Base-by-base conservation (phyloP, 2,797 vertebrate genomes). In the Pangasius sanitwongsei region DNA sequence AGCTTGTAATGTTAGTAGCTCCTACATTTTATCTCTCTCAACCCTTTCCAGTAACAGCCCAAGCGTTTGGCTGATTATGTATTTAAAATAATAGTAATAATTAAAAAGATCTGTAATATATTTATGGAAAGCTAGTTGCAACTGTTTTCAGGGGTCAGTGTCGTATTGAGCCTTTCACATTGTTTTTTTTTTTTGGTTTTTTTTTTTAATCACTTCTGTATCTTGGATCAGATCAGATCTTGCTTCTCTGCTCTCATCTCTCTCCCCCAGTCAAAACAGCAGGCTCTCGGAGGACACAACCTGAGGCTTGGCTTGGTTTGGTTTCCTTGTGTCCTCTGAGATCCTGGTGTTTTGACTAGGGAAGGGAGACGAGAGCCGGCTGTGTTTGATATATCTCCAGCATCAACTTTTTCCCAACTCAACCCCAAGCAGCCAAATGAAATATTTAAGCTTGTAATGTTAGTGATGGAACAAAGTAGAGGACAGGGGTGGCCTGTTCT, bases 301-400 rank as follows among this genome's bases (percentile, higher is more conserved):
- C 83, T 69, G 83, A 8, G 77, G 80, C 89, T 87, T 53, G 53
- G 75, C 81, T 90, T 87, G 44, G 44, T 77, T 86, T 90, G 89
- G 91, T 92, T 94, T 90, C 37, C 92, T 93, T 92, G 87, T 89
- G 85, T 80, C 72, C 87, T 94, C 91, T 2, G 90, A 91, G 92
- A 90, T 90, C 89, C 25, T 86, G n/a, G 3, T 95, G 93, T 95
- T 96, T 95, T 95, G 94, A 94, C 94, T 94, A 91, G 87, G 86
- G 91, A 89, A 90, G 88, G 37, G 91, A 87, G 92, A 92, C 87
- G 93, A 94, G 94, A 90, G 92, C 88, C 2, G 90, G 89, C 89
- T 80, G 59, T 86, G 89, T 94, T 91, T 95, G 92, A 95, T 96
- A 90, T 90, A 50, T n/a, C 28, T 94, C 94, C 94, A 94, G 92